A percentile compares a stretch with the other conserved stretches of the same genome.
Conservation (phyloP, 2,797 vertebrate species). For the Oceanodroma leucorhoa region DNA sequence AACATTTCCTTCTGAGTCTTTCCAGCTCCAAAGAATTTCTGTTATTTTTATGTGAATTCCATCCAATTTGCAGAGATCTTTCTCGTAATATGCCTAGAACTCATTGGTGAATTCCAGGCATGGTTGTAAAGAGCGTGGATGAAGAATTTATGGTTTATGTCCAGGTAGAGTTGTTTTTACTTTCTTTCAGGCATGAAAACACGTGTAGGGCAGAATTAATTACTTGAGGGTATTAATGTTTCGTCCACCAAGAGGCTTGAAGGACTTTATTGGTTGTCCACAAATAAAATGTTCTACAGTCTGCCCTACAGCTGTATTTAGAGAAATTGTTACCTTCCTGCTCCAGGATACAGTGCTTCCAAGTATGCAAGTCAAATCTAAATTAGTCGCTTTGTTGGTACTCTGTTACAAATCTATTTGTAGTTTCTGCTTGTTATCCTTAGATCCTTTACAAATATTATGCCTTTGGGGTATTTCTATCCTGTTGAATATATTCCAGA, state of each 20-base stretch:
- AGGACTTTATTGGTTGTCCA: background rate
- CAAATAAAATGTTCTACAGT: background rate
- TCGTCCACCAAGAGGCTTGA: background rate
- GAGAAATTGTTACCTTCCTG: background rate
- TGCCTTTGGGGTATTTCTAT: background rate
- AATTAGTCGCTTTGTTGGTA: background rate
- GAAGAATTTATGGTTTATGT: constrained; percentile 5
- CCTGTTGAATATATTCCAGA: background rate
- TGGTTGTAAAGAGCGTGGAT: background rate
- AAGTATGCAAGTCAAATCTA: background rate
- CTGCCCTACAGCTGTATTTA: background rate
- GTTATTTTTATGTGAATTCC: constrained; percentile 21
- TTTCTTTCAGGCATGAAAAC: background rate
- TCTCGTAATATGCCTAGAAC: background rate
- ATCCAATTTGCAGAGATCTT: background rate
- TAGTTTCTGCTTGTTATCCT: constrained; percentile 8
- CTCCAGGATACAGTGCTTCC: background rate
- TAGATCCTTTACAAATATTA: background rate
- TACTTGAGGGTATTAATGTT: background rate
- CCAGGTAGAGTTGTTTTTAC: background rate
- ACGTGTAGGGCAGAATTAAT: background rate
- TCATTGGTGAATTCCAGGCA: background rate
- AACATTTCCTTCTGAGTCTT: background rate
- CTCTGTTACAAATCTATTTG: background rate
- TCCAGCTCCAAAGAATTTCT: background rate